A percentile compares a stretch with the other conserved stretches of the same genome.
These are phyloP conservation scores for Drosophila aldrichi DNA, from an alignment of 2,888 invertebrate species.

Conservation along the genomic window DNA sequence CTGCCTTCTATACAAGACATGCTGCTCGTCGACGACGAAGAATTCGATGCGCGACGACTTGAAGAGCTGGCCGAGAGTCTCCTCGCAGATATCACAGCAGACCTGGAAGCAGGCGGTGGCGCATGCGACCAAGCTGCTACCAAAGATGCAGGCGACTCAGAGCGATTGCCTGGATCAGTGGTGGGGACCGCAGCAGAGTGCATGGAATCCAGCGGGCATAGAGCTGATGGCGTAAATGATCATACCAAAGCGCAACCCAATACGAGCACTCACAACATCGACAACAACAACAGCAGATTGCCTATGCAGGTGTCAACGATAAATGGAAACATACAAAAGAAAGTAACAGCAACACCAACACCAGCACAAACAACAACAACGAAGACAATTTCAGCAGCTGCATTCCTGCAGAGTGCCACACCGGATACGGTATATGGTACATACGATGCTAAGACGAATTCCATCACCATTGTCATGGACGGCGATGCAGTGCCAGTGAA, in stretches of 20 bases:
- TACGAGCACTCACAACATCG: not conserved
- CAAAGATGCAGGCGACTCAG: slow-evolving; percentile 85
- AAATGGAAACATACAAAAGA: slow-evolving; percentile 60
- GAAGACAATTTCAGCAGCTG: slow-evolving; percentile 47
- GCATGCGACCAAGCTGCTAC: slow-evolving; percentile 88
- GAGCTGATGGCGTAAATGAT: slow-evolving; percentile 59
- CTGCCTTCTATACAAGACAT: slow-evolving; percentile 94
- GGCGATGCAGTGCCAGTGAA: slow-evolving; percentile 86
- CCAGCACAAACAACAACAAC: slow-evolving; percentile 34
- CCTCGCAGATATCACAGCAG: slow-evolving; percentile 91
- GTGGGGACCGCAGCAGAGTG: slow-evolving; percentile 95
- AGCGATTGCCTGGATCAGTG: slow-evolving; percentile 89
- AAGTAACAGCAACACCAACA: slow-evolving; percentile 36
- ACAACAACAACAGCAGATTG: slow-evolving; percentile 19
- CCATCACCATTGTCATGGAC: slow-evolving; percentile 89
- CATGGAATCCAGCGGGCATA: slow-evolving; percentile 91
- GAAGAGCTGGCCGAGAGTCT: slow-evolving; percentile 94
- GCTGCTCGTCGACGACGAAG: slow-evolving; percentile 87
- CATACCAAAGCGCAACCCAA: not conserved
- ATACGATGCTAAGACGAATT: slow-evolving; percentile 90
- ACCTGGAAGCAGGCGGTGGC: slow-evolving; percentile 88
- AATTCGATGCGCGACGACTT: slow-evolving; percentile 91
- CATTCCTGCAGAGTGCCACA: slow-evolving; percentile 61
- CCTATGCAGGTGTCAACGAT: slow-evolving; percentile 56
- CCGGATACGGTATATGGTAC: slow-evolving; percentile 90